These are phyloP conservation scores for Melikaiella ostensackeni DNA, from an alignment of 2,888 invertebrate species.

Conservation along the genomic window DNA sequence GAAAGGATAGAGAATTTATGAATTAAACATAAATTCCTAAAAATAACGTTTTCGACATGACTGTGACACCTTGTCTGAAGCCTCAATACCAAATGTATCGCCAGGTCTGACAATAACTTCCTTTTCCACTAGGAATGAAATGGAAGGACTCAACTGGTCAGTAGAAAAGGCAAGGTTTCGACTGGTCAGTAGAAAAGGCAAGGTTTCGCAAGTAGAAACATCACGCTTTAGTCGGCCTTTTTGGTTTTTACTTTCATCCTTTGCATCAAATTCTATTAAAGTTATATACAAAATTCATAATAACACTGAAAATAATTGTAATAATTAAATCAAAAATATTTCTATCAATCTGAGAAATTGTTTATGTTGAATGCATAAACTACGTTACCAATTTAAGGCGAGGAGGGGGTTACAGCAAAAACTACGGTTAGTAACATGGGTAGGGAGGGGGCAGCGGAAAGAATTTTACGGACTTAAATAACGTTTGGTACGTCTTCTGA, in stretches of 20 bases:
- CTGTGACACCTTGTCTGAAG: neutral
- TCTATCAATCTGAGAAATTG: too few species aligned
- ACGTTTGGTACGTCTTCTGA: too few species aligned
- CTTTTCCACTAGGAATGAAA: neutral
- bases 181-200: neutral
- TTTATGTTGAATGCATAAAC: too few species aligned
- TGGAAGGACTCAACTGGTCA: neutral
- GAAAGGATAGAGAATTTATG: neutral
- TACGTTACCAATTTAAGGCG: too few species aligned
- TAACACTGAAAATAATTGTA: too few species aligned
- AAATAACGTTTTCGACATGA: neutral
- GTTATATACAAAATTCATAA: too few species aligned
- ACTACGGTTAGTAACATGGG: too few species aligned
- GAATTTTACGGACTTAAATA: too few species aligned
- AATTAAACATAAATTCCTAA: neutral
- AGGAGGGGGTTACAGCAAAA: too few species aligned
- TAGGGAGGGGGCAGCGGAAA: too few species aligned
- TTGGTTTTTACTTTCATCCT: neutral
- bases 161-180: conserved; percentile 2
- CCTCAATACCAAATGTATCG: neutral
- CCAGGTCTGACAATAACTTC: neutral
- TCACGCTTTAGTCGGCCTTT: neutral
- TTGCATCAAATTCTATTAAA: too few species aligned
- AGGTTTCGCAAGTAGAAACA: conserved; percentile 14
- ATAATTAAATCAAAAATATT: too few species aligned